Conservation (phyloP, 2,113 vertebrate species). For the Oplegnathus fasciatus region DNA sequence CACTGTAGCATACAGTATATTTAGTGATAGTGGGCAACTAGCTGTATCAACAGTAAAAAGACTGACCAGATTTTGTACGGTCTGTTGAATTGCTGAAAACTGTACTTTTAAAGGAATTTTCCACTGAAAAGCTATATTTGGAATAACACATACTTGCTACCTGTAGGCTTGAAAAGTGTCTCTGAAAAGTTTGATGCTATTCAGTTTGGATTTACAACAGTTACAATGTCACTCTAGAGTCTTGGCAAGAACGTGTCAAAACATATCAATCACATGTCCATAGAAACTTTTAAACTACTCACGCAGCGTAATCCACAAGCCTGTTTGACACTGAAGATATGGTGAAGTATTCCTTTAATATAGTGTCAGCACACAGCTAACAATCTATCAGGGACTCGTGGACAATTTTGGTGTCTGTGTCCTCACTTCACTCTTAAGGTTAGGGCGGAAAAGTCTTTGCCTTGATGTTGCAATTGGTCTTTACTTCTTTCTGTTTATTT, state of each 20-base stretch:
- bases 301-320: too few relatives aligned
- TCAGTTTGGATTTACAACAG: too few relatives aligned
- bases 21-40: not conserved
- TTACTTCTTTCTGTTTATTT: constrained; percentile 39
- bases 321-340: too few relatives aligned
- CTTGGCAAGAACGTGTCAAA: too few relatives aligned
- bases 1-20: not conserved
- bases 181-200: too few relatives aligned
- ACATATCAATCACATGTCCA: too few relatives aligned
- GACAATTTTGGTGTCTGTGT: not conserved
- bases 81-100: not conserved
- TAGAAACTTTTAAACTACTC: too few relatives aligned
- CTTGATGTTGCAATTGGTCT: constrained; percentile 24
- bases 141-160: not conserved
- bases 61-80: not conserved
- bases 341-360: too few relatives aligned
- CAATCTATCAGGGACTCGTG: too few relatives aligned
- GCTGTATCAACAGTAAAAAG: not conserved
- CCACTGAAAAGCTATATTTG: not conserved
- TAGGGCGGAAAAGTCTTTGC: not conserved
- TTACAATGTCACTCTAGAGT: too few relatives aligned
- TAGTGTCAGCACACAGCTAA: too few relatives aligned
- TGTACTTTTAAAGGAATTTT: not conserved
- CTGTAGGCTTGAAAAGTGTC: not conserved
- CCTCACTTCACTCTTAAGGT: constrained; percentile 26